Base-by-base conservation (phyloP, 1,140 invertebrate species). In the Ephestia elutella region DNA sequence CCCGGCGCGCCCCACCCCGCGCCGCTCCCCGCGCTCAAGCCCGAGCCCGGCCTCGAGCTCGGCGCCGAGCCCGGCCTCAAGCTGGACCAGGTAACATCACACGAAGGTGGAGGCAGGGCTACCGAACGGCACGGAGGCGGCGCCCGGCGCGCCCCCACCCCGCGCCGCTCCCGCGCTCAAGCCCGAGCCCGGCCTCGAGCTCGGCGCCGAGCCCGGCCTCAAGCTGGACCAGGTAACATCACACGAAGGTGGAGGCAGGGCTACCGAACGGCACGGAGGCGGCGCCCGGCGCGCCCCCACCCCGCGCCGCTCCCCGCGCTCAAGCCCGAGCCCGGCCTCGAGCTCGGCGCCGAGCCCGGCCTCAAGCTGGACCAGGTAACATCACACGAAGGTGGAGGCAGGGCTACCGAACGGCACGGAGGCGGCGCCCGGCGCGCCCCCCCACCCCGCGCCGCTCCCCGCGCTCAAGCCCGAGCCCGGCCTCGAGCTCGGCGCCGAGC, bases 301-400 rank as follows among this genome's bases (percentile, higher is more conserved):
- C 30, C 63, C 69, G 38, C 63, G 28, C 10, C 80, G 54, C 60
- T 60, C 18, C 11, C 50, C 50, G 60, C 56, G 2, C 21, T 76
- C 19, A 75, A 76, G 63, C 78, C 85, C 61, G 90, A 92, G 38
- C 89, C 90, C 32, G 89, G 87, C 19, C 71, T 87, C 7, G 90
- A 91, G 32, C 74, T 90, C 17, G 89, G 90, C 38, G 82, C 89
- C 49, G 91, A 94, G 56, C 95, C 99, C 82, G 98, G 98, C 13
- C 89, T 99, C 4, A 97, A 98, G 82, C 91, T 98, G 51, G 98
- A 99, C 90, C 97, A 99, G 86, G 99, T 98, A 90, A 10, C 32
- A 2, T 38, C 5, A 11, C 32, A 2, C 5, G 8, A 9, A 38
- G 11, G 8, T 11, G 32, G 91, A 71, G 87, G 90, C 77, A 7